Evolutionary conservation across 2,113 vertebrate genomes (phyloP).

Genomic region (Anarhynchus alexandrinus): DNA sequence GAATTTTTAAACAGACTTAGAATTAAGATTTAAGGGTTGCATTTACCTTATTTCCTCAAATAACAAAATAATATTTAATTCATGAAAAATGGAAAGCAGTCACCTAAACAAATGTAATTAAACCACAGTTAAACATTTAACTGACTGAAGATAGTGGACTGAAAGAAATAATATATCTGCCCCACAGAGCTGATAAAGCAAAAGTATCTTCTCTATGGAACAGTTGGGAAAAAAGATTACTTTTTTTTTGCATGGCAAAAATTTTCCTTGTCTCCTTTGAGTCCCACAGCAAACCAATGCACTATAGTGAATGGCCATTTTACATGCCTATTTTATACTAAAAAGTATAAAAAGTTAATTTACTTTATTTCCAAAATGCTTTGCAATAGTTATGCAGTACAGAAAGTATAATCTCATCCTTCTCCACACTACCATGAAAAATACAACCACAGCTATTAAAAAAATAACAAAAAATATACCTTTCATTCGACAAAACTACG

Average conservation of each 20-base stretch:
- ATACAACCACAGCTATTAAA: not conserved
- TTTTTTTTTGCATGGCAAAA: not conserved
- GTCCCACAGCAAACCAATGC: not conserved
- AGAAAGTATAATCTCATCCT: not conserved
- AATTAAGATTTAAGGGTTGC: not conserved
- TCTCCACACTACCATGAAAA: not conserved
- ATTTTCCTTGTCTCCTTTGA: not conserved
- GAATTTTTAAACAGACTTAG: not conserved
- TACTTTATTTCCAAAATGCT: not conserved
- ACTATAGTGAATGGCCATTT: not conserved
- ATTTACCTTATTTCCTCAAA: not conserved
- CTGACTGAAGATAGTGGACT: not conserved
- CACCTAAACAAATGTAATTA: not conserved
- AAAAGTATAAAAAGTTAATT: not conserved
- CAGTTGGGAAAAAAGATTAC: not conserved
- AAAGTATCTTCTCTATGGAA: not conserved
- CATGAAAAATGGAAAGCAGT: not conserved
- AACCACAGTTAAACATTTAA: not conserved
- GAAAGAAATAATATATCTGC: not conserved
- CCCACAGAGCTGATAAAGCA: not conserved
- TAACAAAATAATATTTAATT: not conserved
- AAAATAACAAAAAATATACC: not conserved
- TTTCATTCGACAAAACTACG: not conserved
- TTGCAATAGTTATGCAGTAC: not conserved
- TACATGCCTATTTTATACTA: not conserved